Base-by-base conservation (phyloP, 1,140 invertebrate genomes). In the Drosophila malerkotliana region DNA sequence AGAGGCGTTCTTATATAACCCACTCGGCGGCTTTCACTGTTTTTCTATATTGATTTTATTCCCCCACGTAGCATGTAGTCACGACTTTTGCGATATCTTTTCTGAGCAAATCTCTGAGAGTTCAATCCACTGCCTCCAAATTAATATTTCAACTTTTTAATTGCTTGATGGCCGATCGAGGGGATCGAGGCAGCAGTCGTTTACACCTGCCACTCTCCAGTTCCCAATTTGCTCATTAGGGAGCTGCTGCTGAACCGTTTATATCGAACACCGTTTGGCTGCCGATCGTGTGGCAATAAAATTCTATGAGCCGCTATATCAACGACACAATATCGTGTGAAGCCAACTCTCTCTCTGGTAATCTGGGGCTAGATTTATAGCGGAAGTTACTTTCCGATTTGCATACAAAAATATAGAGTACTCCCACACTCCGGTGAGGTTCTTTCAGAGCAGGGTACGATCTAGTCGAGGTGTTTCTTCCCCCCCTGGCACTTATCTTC, bases 241-340 rank as follows among this genome's bases (percentile, higher is more conserved):
- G 64, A 68, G 64, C 63, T 69, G 44, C 18, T 44, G 44, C 18
- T 44, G 63, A 79, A 18, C 18, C 18, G 18, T 18, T 88, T 87
- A 81, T 87, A 81, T 87, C 75, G 82, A 85, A 85, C 81, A 81
- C 78, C 78, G 78, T 82, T 85, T 72, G 49, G 49, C 62, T 14
- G 75, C 76, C 71, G 82, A 88, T 87, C 82, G 82, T 87, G 82
- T 61, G 64, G 82, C 82, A 82, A 87, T 87, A 88, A 87, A 87
- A 87, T 82, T 87, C 83, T 87, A 87, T 82, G 79, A 82, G 75
- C 66, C 54, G 56, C 77, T 34, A 10, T 87, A 85, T 85, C 82
- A 77, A 81, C 37, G 60, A 37, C 37, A 66, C 64, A 87, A 87
- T 78, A 87, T 85, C 82, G 82, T 87, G 82, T 87, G 82, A 85